phyloP scores from a whole-genome alignment of 1,140 invertebrate genomes.

The Magallana ariakensis region DNA sequence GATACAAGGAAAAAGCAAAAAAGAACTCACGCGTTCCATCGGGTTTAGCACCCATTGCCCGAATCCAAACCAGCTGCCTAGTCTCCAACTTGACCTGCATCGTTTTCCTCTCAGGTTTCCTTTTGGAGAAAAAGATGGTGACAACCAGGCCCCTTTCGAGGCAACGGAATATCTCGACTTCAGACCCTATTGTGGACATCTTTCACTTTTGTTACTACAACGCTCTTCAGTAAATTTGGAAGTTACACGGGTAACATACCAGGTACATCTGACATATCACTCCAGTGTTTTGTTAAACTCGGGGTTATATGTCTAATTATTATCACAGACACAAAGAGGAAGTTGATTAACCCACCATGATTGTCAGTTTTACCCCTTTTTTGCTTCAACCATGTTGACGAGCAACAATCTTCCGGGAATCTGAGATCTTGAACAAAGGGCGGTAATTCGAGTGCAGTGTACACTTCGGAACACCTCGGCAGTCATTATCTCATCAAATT shows the following conservation, averaged over 20 bases:
- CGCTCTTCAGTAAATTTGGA: background rate
- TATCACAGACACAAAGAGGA: background rate
- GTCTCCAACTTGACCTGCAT: slow-evolving; percentile 58
- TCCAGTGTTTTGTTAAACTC: background rate
- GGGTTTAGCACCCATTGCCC: slow-evolving; percentile 53
- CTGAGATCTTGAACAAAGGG: background rate
- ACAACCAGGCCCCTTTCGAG: slow-evolving; percentile 56
- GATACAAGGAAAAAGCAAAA: background rate
- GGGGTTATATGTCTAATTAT: background rate
- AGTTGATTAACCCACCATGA: slow-evolving; percentile 32
- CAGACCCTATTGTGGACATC: background rate
- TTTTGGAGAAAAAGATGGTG: slow-evolving; percentile 56
- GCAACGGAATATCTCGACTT: slow-evolving; percentile 32
- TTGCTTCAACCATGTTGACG: slow-evolving; percentile 22
- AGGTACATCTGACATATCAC: background rate
- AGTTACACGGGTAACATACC: background rate
- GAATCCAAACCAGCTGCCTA: slow-evolving; percentile 56
- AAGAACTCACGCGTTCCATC: slow-evolving; percentile 51
- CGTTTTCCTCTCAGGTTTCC: slow-evolving; percentile 58
- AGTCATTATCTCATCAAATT: background rate
- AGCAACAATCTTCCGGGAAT: slow-evolving; percentile 23
- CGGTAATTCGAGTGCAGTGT: background rate
- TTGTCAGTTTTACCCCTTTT: slow-evolving; percentile 14
- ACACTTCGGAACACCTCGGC: background rate
- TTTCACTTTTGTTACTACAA: slow-evolving; percentile 28